phyloP scores from a whole-genome alignment of 1,140 invertebrate species.

The Mylabris phalerata region DNA sequence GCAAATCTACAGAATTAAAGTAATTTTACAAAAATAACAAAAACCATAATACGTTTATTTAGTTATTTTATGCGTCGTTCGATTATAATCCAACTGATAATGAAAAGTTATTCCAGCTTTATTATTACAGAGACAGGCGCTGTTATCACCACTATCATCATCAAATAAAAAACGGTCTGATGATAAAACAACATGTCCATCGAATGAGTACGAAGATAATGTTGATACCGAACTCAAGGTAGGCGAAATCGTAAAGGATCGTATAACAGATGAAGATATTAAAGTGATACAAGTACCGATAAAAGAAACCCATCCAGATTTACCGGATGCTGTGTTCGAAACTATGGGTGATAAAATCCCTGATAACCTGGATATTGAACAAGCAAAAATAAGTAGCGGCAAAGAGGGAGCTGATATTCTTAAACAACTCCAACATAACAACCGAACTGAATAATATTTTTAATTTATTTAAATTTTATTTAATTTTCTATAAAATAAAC shows the following conservation, averaged over 20 bases:
- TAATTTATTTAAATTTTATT: too few species aligned
- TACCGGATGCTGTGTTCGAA: slow-evolving; percentile 44
- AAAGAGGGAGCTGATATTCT: slow-evolving; percentile 33
- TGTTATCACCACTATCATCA: neutral
- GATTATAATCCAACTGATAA: neutral
- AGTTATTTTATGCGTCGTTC: neutral
- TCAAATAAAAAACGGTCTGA: neutral
- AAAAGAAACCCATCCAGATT: slow-evolving; percentile 37
- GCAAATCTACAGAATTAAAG: slow-evolving; percentile 19
- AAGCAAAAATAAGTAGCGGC: slow-evolving; percentile 37
- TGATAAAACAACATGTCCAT: neutral
- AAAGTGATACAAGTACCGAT: slow-evolving; percentile 40
- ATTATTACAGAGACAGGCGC: neutral
- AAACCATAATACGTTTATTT: neutral
- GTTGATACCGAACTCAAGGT: slow-evolving; percentile 23
- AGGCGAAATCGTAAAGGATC: slow-evolving; percentile 41
- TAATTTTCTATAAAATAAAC: too few species aligned
- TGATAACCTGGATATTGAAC: slow-evolving; percentile 37
- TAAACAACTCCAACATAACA: neutral
- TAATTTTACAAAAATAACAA: neutral
- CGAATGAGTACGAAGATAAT: neutral
- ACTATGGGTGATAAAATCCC: slow-evolving; percentile 40
- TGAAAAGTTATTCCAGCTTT: neutral
- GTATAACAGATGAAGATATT: slow-evolving; percentile 30
- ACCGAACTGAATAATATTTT: too few species aligned